Evolutionary conservation across 2,888 invertebrate species (phyloP).

Genomic region (Epinotia demarniana): DNA sequence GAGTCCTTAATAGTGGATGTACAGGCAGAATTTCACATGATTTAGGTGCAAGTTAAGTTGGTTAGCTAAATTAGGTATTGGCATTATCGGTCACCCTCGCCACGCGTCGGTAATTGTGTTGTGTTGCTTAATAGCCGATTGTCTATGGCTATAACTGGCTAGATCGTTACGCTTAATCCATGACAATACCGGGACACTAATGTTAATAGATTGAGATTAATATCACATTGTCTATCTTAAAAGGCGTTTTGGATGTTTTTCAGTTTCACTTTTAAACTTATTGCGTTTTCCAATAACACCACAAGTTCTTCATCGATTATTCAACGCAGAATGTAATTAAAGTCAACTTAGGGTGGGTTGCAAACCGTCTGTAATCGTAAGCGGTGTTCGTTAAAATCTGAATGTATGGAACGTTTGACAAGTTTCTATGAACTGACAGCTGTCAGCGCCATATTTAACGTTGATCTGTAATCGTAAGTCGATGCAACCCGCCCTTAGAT

Average conservation of each 20-base stretch:
- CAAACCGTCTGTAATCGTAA: too few relatives aligned
- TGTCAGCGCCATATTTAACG: too few relatives aligned
- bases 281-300: too few relatives aligned
- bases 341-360: too few relatives aligned
- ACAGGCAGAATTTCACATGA: background rate
- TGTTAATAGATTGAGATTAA: slow-evolving; percentile 20
- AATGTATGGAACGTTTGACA: too few relatives aligned
- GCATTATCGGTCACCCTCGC: slow-evolving; percentile 68
- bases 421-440: too few relatives aligned
- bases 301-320: too few relatives aligned
- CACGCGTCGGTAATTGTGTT: slow-evolving; percentile 76
- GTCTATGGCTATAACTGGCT: slow-evolving; percentile 61
- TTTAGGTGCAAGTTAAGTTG: background rate
- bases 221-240: background rate
- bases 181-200: slow-evolving; percentile 51
- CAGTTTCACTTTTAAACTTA: background rate
- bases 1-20: background rate
- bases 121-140: slow-evolving; percentile 72
- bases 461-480: too few relatives aligned
- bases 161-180: slow-evolving; percentile 57
- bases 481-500: too few relatives aligned
- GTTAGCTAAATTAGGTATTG: slow-evolving; percentile 69
- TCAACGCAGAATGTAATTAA: too few relatives aligned
- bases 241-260: background rate
- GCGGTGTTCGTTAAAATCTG: too few relatives aligned